Conservation (phyloP, 2,113 vertebrate species). For the Psittacus erithacus region DNA sequence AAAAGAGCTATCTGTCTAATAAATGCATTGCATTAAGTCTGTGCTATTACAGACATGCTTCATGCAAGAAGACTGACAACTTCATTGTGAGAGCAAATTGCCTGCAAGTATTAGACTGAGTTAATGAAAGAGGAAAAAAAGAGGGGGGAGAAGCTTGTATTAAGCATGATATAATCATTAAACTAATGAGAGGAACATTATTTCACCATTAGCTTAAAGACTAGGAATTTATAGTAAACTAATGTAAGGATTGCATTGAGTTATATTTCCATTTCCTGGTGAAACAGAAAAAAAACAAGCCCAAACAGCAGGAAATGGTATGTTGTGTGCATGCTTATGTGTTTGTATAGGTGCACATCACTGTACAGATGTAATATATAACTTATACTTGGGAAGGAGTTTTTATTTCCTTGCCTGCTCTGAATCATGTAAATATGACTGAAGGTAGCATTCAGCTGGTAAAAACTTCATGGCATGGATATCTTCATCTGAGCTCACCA, state of each 20-base stretch:
- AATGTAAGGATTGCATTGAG: background rate
- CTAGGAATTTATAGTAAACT: slow-evolving; percentile 50
- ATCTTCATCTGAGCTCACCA: background rate
- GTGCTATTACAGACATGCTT: background rate
- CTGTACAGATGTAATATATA: background rate
- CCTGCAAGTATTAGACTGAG: slow-evolving; percentile 12
- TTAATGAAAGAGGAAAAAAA: slow-evolving; percentile 24
- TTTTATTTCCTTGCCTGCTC: background rate
- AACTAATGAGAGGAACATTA: slow-evolving; percentile 61
- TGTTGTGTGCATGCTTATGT: background rate
- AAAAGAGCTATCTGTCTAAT: background rate
- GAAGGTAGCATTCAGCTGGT: background rate
- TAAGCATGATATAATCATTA: slow-evolving; percentile 25
- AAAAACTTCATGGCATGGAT: background rate
- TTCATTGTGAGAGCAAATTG: slow-evolving; percentile 22
- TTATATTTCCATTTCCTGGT: background rate
- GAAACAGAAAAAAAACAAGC: background rate
- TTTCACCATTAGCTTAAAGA: slow-evolving; percentile 52
- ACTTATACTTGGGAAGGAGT: background rate
- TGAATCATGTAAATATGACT: background rate
- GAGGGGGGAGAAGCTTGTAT: background rate
- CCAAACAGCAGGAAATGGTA: background rate
- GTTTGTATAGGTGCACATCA: background rate
- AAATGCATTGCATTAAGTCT: background rate
- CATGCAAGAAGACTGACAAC: slow-evolving; percentile 18